Evolutionary conservation across 2,797 vertebrate species (phyloP), one percentile per base, ranked within the genome.

Genomic region (Crenichthys baileyi): DNA sequence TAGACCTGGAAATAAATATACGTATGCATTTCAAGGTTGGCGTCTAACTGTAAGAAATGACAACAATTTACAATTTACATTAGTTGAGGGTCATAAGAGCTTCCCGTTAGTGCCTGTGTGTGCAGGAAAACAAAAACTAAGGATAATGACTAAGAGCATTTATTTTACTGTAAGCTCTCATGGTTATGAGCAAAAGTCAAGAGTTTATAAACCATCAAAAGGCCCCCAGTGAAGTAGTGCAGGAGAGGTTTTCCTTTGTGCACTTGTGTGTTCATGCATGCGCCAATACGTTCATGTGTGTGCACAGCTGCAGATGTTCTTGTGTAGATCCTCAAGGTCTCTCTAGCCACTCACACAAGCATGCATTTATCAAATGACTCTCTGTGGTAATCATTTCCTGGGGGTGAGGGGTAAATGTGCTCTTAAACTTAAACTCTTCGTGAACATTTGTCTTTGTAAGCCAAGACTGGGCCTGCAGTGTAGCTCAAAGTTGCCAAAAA

Each of bases 391-490:
- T 89, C 76, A 85, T 85, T 85, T 88, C 87, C 82, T 71, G 41
- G 24, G 79, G 82, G 86, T 90, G 87, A 90, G 90, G 91, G 89
- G 84, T 85, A 90, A 86, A 83, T 85, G 87, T 88, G 85, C 77
- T 83, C 79, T 91, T 88, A 90, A 85, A 85, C 79, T 87, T 83
- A 88, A 89, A 90, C 77, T 82, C 73, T 87, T 87, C 83, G 73
- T 78, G 73, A 87, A 84, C 85, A 91, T 91, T 83, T 68, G 79
- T 91, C 85, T 91, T 82, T n/a, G 72, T 88, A 79, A 68, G 68
- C 51, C 26, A 12, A 60, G 56, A 77, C 58, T 61, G 70, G 84
- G 74, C 90, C 86, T 86, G 93, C 87, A 87, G 81, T 73, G 29
- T 75, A 58, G 74, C 78, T 82, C 71, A 80, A 53, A 83, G 78